Evolutionary conservation across 1,140 invertebrate genomes (phyloP), one percentile per base, ranked within the genome.

Genomic region (Aethina tumida): DNA sequence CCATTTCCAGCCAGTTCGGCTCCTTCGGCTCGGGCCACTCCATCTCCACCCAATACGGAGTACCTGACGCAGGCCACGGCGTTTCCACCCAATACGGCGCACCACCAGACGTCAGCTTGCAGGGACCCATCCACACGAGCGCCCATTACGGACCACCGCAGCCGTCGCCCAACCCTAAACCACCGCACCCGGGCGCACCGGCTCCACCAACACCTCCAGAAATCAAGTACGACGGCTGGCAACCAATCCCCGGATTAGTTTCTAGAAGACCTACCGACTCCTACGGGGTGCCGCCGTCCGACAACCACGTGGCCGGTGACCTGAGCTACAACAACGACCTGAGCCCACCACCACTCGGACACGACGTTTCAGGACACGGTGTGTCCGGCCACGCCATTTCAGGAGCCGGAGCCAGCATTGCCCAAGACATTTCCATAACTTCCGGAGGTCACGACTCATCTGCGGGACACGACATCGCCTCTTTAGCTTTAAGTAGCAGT

Each of bases 211-310:
- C 79, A 5, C 78, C 77, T 6, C 78, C 79, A 3, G 75, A 81
- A 52, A 81, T 83, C 5, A 70, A 79, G 37, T 87, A 85, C 50
- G 84, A 87, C 44, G 84, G 84, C 18, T 87, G 83, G 83, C 82
- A 81, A 51, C 83, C 83, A 9, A 85, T 87, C 26, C 74, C 81
- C 18, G 80, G 81, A 20, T 62, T 70, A 13, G 52, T 69, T 7
- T 64, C 64, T 20, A 58, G 57, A 25, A 48, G 54, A 20, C 59
- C 62, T 2, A 43, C 45, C 13, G 47, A 50, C 6, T 46, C 53
- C 7, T 64, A 64, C 39, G 64, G 58, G 17, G 39, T 52, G 28
- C 62, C 62, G 13, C 20, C 49, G 22, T 38, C 13, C 28, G 43
- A 45, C 21, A 43, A 49, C 22, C 52, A 46, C 33, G 62, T 13